Evolutionary conservation across 2,888 invertebrate genomes (phyloP).

Genomic region (Monopis laevigella): DNA sequence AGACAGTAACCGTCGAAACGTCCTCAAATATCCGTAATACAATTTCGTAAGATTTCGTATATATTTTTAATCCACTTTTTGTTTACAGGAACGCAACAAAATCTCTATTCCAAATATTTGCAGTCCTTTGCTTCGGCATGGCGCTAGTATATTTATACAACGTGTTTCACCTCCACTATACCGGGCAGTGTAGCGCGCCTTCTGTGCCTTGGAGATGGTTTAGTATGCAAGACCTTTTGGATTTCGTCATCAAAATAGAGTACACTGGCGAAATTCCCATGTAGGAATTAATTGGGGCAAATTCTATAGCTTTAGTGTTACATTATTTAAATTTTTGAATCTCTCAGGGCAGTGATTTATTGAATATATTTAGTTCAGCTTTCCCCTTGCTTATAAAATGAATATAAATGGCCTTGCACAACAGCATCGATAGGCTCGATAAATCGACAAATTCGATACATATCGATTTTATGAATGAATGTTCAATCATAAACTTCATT

Average conservation of each 20-base stretch:
- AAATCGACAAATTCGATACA: too few relatives aligned
- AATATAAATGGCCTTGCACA: too few relatives aligned
- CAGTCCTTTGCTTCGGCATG: constrained; percentile 43
- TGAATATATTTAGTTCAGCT: too few relatives aligned
- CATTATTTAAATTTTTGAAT: background rate
- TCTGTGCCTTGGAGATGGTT: constrained; percentile 49
- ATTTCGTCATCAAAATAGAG: constrained; percentile 44
- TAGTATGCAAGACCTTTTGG: constrained; percentile 43
- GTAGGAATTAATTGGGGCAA: constrained; percentile 26
- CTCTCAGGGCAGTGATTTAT: too few relatives aligned
- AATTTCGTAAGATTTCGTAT: too few relatives aligned
- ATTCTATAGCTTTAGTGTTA: background rate
- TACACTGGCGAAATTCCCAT: constrained; percentile 56
- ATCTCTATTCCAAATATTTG: constrained; percentile 51
- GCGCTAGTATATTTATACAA: constrained; percentile 39
- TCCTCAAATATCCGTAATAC: too few relatives aligned
- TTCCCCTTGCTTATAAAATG: too few relatives aligned
- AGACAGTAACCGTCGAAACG: too few relatives aligned
- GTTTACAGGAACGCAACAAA: constrained; percentile 48
- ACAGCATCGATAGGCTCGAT: too few relatives aligned
- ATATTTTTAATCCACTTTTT: too few relatives aligned
- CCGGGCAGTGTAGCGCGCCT: constrained; percentile 20
- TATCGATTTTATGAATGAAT: too few relatives aligned
- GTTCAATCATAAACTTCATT: too few relatives aligned
- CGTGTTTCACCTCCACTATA: constrained; percentile 20